phyloP scores from a whole-genome alignment of 2,113 vertebrate species.

The Isurus oxyrinchus region DNA sequence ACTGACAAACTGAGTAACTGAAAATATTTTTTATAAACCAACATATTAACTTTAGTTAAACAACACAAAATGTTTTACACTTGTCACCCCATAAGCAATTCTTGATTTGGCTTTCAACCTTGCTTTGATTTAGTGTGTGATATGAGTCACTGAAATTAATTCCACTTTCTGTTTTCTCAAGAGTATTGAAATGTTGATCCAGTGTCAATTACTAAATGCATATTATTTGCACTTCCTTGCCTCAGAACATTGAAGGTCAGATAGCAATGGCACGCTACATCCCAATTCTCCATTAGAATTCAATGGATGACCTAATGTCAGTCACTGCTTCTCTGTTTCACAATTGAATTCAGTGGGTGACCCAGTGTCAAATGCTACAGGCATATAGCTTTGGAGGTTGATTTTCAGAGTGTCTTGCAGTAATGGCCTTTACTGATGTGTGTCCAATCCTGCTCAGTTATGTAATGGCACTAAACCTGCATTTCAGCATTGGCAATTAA shows the following conservation, averaged over 20 bases:
- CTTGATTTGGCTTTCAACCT: not conserved
- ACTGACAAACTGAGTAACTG: not conserved
- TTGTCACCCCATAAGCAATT: not conserved
- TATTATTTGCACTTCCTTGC: not conserved
- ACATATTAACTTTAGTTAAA: not conserved
- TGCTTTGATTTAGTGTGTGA: not conserved
- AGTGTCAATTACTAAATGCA: not conserved
- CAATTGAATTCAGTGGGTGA: not conserved
- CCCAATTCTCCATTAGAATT: constrained; percentile 16
- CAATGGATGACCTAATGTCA: not conserved
- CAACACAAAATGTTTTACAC: not conserved
- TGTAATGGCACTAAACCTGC: not conserved
- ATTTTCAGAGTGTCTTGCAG: not conserved
- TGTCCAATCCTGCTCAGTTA: not conserved
- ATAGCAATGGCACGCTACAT: not conserved
- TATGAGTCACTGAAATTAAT: not conserved
- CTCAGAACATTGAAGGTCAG: not conserved
- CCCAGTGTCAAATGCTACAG: not conserved
- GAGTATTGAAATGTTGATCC: not conserved
- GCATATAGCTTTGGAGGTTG: not conserved
- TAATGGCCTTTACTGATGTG: not conserved
- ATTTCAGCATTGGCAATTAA: not conserved
- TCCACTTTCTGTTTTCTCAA: not conserved
- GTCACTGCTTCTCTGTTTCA: not conserved
- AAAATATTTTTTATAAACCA: not conserved